Evolutionary conservation across 1,140 invertebrate genomes (phyloP), one percentile per base, ranked within the genome.

Genomic region (Coelopa frigida): DNA sequence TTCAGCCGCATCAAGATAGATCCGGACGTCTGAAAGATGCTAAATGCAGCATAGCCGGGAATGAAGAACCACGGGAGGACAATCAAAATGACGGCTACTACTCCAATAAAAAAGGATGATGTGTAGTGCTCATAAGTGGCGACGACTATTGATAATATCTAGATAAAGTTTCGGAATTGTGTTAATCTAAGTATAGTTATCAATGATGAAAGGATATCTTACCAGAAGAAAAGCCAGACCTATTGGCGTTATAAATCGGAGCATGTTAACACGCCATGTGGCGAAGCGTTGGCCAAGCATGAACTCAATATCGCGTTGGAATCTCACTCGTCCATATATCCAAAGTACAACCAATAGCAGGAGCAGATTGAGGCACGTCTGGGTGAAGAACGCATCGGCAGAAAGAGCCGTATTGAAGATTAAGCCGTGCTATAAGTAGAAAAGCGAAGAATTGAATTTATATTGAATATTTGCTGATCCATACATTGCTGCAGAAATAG

Each of bases 271-370:
- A 37, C 59, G 64, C 61, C 64, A 68, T 0, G 56, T 61, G 11
- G 51, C 75, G 10, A 90, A 76, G 23, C 79, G 78, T 49, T 78
- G 72, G 4, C 83, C 81, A 12, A 86, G 75, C 88, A 91, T 92
- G 53, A 85, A 83, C 59, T 87, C 74, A 2, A 91, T 73, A 55
- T 91, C 87, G 22, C 74, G 66, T 29, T 78, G 76, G 46, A 90
- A 82, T 42, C 81, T 77, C 21, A 79, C 71, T n/a, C 75, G 73
- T 66, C 85, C 85, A 59, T 89, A 90, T 14, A 81, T 80, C 80
- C 85, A 89, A 7, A 80, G 73, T 10, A 87, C 75, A 2, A 80
- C 79, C 22, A 85, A 57, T 2, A 84, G 72, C 63, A 89, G 83
- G 20, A 83, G 60, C 26, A 84, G 64, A 53, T 83, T 83, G 18